A percentile compares a stretch with the other conserved stretches of the same genome.
Conservation (phyloP, 2,888 invertebrate species). For the Dasypolia templi region DNA sequence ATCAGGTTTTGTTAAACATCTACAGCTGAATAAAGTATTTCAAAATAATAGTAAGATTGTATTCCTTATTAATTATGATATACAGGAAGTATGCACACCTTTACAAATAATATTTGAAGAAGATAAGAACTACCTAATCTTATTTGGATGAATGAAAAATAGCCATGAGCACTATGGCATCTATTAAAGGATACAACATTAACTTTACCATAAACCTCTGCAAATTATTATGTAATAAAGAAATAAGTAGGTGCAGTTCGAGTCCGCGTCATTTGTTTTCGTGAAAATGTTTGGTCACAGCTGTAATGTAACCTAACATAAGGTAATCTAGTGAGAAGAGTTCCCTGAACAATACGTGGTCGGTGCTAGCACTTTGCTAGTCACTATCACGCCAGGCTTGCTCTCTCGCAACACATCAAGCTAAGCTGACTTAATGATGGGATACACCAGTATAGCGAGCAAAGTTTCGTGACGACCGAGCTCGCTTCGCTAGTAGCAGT, state of each 20-base stretch:
- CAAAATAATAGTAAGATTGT: neutral
- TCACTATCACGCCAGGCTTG: neutral
- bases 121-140: neutral
- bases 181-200: neutral
- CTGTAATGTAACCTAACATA: neutral
- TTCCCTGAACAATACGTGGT: neutral
- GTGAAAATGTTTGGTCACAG: neutral
- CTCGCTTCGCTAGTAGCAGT: too few species aligned
- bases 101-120: neutral
- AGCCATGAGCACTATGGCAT: neutral
- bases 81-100: neutral
- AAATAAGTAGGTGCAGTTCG: neutral
- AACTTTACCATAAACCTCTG: neutral
- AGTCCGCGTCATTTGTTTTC: neutral
- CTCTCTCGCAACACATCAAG: neutral
- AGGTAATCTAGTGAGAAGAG: neutral
- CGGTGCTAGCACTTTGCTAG: neutral
- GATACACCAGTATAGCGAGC: neutral
- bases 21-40: neutral
- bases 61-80: neutral
- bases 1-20: neutral
- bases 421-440: neutral
- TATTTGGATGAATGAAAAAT: slow-evolving; percentile 8
- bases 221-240: too few species aligned
- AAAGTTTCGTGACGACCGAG: neutral